These are phyloP conservation scores for Tuberolachnus salignus DNA, from an alignment of 2,888 invertebrate species.

Conservation along the genomic window DNA sequence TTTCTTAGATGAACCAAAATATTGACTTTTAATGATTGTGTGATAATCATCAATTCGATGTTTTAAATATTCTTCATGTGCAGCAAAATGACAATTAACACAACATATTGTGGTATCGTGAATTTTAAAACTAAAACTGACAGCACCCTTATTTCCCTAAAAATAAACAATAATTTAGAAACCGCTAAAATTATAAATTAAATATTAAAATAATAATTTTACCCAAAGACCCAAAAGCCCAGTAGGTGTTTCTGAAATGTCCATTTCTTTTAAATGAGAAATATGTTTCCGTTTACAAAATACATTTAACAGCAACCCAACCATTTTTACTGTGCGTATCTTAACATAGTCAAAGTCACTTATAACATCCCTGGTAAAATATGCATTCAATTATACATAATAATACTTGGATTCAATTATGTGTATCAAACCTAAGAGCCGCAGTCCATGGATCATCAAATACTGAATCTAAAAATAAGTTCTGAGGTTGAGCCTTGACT, in stretches of 20 bases:
- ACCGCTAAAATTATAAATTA: neutral
- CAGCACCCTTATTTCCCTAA: slow-evolving; percentile 95
- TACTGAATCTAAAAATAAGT: slow-evolving; percentile 79
- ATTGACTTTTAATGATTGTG: slow-evolving; percentile 81
- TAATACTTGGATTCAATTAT: slow-evolving; percentile 11
- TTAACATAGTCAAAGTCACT: slow-evolving; percentile 75
- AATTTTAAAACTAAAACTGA: slow-evolving; percentile 83
- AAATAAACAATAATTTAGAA: slow-evolving; percentile 60
- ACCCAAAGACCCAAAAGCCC: slow-evolving; percentile 94
- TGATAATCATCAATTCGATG: slow-evolving; percentile 88
- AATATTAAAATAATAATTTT: slow-evolving; percentile 62
- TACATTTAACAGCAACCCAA: slow-evolving; percentile 80
- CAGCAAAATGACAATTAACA: slow-evolving; percentile 87
- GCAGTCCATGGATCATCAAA: slow-evolving; percentile 87
- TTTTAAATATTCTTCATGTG: slow-evolving; percentile 84
- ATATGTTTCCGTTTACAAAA: slow-evolving; percentile 82
- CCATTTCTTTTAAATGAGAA: slow-evolving; percentile 80
- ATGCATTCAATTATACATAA: neutral
- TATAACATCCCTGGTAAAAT: slow-evolving; percentile 68
- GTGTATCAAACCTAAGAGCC: slow-evolving; percentile 65
- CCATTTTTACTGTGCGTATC: slow-evolving; percentile 79
- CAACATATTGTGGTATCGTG: slow-evolving; percentile 88
- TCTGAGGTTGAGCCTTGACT: slow-evolving; percentile 85
- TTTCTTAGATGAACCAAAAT: slow-evolving; percentile 69
- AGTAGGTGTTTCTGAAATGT: slow-evolving; percentile 85